Conservation (phyloP, 2,888 invertebrate species). For the Pachycephus smyrnensis region DNA sequence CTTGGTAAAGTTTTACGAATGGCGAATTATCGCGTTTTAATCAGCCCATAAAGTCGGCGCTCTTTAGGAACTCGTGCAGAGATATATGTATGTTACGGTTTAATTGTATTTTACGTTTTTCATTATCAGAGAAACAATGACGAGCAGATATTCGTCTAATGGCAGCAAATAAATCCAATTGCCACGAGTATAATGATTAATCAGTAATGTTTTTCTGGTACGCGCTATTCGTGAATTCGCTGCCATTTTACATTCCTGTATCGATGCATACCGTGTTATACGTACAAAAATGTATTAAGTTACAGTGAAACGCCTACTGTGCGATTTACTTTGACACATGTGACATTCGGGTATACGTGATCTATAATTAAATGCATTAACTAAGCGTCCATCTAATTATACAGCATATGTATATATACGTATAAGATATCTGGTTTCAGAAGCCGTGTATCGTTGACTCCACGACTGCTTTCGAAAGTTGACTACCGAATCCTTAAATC, state of each 20-base stretch:
- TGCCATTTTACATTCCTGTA: background rate
- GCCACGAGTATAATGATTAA: too few species aligned
- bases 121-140: background rate
- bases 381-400: background rate
- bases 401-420: background rate
- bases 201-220: background rate
- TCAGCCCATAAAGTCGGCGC: background rate
- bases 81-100: background rate
- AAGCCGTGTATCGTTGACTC: slow-evolving; percentile 9
- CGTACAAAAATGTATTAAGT: background rate
- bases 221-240: background rate
- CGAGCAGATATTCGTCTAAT: background rate
- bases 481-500: slow-evolving; percentile 25
- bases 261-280: background rate
- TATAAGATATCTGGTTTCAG: slow-evolving; percentile 16
- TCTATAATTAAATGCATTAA: background rate
- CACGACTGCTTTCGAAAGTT: slow-evolving; percentile 6
- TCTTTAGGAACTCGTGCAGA: background rate
- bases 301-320: too few species aligned
- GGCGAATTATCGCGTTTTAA: background rate
- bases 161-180: background rate
- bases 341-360: background rate
- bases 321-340: too few species aligned
- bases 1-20: background rate
- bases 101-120: background rate